Base-by-base conservation (phyloP, 2,113 vertebrate genomes). In the Dasypus novemcinctus region DNA sequence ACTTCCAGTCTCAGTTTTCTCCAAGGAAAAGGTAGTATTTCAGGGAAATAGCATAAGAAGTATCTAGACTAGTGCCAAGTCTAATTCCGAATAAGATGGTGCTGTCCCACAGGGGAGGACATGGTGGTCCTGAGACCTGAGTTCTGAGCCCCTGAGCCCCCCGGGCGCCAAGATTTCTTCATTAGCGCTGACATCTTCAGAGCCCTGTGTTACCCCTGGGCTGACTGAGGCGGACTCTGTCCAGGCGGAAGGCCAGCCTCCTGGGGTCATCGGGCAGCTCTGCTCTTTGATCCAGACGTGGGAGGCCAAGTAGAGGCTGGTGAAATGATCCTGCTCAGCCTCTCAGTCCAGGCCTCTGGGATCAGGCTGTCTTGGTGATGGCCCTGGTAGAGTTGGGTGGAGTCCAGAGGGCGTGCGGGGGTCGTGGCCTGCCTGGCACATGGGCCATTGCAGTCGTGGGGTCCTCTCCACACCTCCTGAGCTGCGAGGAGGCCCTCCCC, bases 111-210 rank as follows among this genome's bases (percentile, higher is more conserved):
- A 0, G 4, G 31, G 41, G 52, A 59, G 33, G 21, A 25, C 11
- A 0, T 4, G 57, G 52, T 46, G 41, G 52, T 11, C 0, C 23
- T 1, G 8, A 54, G 5, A 33, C 33, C 4, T 0, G 2, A 10
- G n/a, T n/a, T n/a, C n/a, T n/a, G 36, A 13, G 2, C 0, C 6
- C 21, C 36, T 31, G 15, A 33, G 17, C 71, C 9, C 21, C 6
- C 9, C 15, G 43, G 57, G 14, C 13, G 3, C 66, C 59, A 2
- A 4, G 1, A 2, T 33, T 38, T 57, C 27, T 36, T 9, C 43
- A 18, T 10, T 36, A 7, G 15, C 66, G 2, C 10, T 25, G 29
- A 5, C 4, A 0, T 8, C 3, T 13, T 15, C 64, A 5, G 74
- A 2, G 61, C 2, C 21, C 18, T 17, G 52, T 2, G n/a, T 1